A percentile compares a stretch with the other conserved stretches of the same genome.
Evolutionary conservation across 1,140 invertebrate species (phyloP).

Genomic region (Chymomyza costata): DNA sequence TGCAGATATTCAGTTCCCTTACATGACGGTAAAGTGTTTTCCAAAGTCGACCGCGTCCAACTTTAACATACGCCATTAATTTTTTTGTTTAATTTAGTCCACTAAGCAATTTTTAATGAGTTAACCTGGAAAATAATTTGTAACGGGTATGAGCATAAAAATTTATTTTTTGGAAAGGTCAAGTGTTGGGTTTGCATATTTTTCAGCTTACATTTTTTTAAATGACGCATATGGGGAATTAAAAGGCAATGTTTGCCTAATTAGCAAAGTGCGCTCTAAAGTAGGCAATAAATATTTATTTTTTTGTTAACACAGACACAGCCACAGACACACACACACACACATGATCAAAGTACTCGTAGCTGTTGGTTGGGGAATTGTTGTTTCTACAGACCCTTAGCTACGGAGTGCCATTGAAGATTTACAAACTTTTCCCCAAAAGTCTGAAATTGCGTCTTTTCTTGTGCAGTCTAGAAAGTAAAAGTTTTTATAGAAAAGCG

Average conservation of each 20-base stretch:
- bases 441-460: neutral
- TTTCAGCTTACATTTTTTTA: neutral
- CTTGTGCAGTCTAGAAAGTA: neutral
- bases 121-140: conserved; percentile 52
- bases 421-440: conserved; percentile 13
- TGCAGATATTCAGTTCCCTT: too few relatives aligned
- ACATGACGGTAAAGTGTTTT: too few relatives aligned
- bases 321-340: too few relatives aligned
- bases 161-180: conserved; percentile 22
- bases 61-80: too few relatives aligned
- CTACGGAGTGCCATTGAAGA: too few relatives aligned
- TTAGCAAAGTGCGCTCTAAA: too few relatives aligned
- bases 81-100: conserved; percentile 40
- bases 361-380: too few relatives aligned
- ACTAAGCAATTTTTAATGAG: conserved; percentile 69
- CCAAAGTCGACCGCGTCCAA: too few relatives aligned
- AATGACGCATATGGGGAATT: conserved; percentile 12
- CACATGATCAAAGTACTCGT: conserved; percentile 13
- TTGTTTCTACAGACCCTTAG: too few relatives aligned
- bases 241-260: too few relatives aligned
- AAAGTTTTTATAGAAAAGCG: neutral
- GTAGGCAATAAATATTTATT: too few relatives aligned
- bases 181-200: conserved; percentile 11
- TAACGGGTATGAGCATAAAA: conserved; percentile 18
- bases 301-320: too few relatives aligned